phyloP scores from a whole-genome alignment of 2,797 vertebrate species.

The Triplophysa yarkandensis region DNA sequence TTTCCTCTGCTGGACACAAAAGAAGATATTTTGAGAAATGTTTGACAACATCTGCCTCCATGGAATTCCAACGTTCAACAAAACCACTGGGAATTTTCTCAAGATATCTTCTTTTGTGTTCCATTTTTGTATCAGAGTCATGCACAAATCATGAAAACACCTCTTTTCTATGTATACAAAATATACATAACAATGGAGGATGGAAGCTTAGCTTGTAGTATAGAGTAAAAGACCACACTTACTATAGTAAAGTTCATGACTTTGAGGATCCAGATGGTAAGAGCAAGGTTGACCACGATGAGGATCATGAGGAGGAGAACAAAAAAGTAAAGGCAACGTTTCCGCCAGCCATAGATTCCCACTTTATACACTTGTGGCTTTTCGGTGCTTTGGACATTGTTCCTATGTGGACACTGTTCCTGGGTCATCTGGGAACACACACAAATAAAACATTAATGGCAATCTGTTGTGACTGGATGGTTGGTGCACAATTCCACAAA shows the following conservation, averaged over 20 bases:
- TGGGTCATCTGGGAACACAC: constrained; percentile 90
- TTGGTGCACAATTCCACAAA: constrained; percentile 57
- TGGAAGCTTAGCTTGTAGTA: no score
- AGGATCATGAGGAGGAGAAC: constrained; percentile 98
- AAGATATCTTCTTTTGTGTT: no score
- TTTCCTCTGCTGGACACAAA: no score
- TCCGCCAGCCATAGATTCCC: constrained; percentile 99
- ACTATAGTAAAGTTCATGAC: constrained; percentile 99
- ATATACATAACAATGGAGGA: no score
- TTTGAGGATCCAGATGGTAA: constrained; percentile 99
- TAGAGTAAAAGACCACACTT: constrained; percentile 71
- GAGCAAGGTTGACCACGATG: constrained; percentile 97
- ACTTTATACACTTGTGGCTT: constrained; percentile 98
- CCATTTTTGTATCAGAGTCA: no score
- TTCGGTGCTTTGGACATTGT: constrained; percentile 91
- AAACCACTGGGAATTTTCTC: no score
- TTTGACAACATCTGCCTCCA: no score
- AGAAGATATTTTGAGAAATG: no score
- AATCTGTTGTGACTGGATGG: not conserved
- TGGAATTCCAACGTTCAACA: no score
- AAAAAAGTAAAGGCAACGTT: constrained; percentile 99
- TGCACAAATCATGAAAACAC: not conserved
- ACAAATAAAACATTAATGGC: constrained; percentile 34
- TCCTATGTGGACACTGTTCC: constrained; percentile 94
- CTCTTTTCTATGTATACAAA: no score